These are phyloP conservation scores for Isichthys henryi DNA, from an alignment of 2,113 vertebrate genomes.

Conservation along the genomic window DNA sequence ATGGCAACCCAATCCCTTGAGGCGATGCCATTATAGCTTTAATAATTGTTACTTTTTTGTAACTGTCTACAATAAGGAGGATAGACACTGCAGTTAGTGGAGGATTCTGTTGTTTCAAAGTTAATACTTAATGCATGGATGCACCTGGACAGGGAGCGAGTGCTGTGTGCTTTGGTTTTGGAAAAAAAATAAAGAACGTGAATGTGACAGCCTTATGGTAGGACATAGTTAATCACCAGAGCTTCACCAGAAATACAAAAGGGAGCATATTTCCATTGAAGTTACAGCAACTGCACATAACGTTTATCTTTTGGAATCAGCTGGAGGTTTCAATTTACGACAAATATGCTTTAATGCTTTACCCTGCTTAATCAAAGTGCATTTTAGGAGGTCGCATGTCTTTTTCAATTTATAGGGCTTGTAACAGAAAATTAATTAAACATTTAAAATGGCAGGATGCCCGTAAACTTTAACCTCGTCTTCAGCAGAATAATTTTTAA, in stretches of 20 bases:
- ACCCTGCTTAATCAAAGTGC: not conserved
- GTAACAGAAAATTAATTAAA: slow-evolving; percentile 8
- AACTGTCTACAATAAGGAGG: not conserved
- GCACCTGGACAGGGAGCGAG: not conserved
- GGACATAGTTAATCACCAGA: not conserved
- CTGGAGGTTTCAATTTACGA: not conserved
- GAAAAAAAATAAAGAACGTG: not conserved
- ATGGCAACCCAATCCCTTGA: not conserved
- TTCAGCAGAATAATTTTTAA: not conserved
- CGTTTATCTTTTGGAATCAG: not conserved
- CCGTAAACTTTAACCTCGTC: slow-evolving; percentile 9
- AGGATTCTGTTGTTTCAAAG: not conserved
- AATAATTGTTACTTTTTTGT: not conserved
- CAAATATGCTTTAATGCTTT: not conserved
- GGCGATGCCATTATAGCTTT: not conserved
- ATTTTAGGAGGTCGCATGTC: not conserved
- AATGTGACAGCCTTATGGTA: not conserved
- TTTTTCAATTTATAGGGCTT: not conserved
- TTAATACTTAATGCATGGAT: not conserved
- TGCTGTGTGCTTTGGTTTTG: not conserved
- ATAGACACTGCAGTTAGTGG: not conserved
- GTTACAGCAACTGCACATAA: not conserved
- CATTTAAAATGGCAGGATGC: not conserved
- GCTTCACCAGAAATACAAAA: not conserved
- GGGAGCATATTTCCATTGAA: not conserved